Evolutionary conservation across 2,797 vertebrate genomes (phyloP).

Genomic region (Podarcis lilfordi): DNA sequence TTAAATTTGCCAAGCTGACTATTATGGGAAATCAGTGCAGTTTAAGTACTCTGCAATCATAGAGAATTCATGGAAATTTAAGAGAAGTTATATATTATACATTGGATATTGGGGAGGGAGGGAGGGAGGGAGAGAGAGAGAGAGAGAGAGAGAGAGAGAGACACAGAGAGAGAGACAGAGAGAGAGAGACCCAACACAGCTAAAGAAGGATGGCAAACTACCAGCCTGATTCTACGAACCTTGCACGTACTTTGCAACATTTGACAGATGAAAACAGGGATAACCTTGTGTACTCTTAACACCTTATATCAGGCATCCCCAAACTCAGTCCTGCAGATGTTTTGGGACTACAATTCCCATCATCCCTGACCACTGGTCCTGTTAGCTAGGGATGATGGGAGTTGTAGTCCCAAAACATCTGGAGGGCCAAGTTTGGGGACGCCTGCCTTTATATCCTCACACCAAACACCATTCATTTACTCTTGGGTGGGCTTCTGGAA

Average conservation of each 20-base stretch:
- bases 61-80: slow-evolving; percentile 62
- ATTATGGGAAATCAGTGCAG: slow-evolving; percentile 60
- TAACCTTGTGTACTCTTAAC: neutral
- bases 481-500: neutral
- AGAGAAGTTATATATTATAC: slow-evolving; percentile 54
- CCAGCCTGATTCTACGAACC: neutral
- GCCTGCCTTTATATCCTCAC: neutral
- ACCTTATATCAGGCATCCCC: neutral
- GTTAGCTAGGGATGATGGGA: too few relatives aligned
- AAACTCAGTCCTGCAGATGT: too few relatives aligned
- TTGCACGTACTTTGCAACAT: neutral
- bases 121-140: too few relatives aligned
- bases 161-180: neutral
- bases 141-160: too few relatives aligned
- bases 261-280: neutral
- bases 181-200: neutral
- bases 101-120: slow-evolving; percentile 35
- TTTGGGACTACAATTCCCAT: too few relatives aligned
- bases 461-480: neutral
- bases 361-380: too few relatives aligned
- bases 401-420: too few relatives aligned
- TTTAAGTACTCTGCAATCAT: slow-evolving; percentile 56
- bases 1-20: slow-evolving; percentile 65
- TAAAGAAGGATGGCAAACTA: neutral
- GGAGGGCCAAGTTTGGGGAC: too few relatives aligned